A percentile compares a stretch with the other conserved stretches of the same genome.
These are phyloP conservation scores for Bombus polaris DNA, from an alignment of 1,140 invertebrate genomes.

Conservation along the genomic window DNA sequence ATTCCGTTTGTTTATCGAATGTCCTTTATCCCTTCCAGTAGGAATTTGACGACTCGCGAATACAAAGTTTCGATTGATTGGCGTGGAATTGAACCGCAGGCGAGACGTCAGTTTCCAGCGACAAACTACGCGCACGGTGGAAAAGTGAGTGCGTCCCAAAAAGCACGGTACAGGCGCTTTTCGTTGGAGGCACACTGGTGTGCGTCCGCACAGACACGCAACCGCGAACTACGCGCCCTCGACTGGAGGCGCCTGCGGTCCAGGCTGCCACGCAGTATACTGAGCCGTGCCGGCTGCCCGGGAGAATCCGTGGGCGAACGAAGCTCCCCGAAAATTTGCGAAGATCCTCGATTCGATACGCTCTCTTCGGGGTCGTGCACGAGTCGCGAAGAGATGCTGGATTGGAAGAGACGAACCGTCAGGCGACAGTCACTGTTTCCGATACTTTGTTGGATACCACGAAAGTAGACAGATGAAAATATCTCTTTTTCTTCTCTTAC, in stretches of 20 bases:
- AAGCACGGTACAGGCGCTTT: constrained; percentile 9
- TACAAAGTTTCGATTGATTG: neutral
- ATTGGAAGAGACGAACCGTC: constrained; percentile 44
- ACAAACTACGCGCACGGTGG: neutral
- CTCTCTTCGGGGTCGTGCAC: constrained; percentile 65
- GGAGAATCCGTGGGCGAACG: constrained; percentile 71
- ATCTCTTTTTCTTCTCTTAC: too few relatives aligned
- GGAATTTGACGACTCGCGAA: too few relatives aligned
- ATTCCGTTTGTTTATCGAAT: neutral
- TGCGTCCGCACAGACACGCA: constrained; percentile 52
- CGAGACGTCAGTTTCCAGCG: neutral
- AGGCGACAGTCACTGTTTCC: constrained; percentile 21
- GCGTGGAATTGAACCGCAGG: too few relatives aligned
- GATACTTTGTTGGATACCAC: neutral
- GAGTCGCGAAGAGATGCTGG: constrained; percentile 52
- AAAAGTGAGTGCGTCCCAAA: constrained; percentile 39
- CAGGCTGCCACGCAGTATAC: constrained; percentile 66
- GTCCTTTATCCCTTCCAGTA: neutral
- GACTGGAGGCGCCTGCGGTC: constrained; percentile 64
- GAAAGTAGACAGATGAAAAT: neutral
- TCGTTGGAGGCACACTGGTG: constrained; percentile 14
- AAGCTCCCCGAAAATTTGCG: constrained; percentile 77
- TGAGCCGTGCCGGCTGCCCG: constrained; percentile 65
- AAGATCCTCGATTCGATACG: constrained; percentile 79
- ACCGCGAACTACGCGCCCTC: constrained; percentile 55